phyloP scores from a whole-genome alignment of 2,113 vertebrate species.

The Scomber japonicus region DNA sequence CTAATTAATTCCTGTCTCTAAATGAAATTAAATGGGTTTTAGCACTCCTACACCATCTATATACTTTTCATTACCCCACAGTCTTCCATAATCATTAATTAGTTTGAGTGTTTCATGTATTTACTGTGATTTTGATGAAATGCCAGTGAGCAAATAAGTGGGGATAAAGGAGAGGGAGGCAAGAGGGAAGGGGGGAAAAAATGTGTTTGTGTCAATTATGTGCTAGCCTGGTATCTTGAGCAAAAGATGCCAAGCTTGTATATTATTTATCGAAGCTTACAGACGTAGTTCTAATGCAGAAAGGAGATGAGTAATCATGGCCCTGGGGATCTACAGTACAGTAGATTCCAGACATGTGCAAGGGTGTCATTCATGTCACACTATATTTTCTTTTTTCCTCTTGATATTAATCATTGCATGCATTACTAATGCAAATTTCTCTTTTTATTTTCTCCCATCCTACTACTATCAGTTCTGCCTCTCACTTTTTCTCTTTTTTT shows the following conservation, averaged over 20 bases:
- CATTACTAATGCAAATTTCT: conserved; percentile 69
- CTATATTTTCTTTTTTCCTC: conserved; percentile 52
- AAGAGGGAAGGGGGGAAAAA: conserved; percentile 3
- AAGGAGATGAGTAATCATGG: conserved; percentile 72
- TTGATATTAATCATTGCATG: conserved; percentile 76
- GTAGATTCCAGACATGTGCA: conserved; percentile 51
- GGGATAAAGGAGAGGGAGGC: conserved; percentile 32
- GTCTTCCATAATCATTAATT: conserved; percentile 78
- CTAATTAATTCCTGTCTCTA: conserved; percentile 79
- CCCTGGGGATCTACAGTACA: conserved; percentile 50
- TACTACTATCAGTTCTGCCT: conserved; percentile 51
- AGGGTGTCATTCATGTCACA: conserved; percentile 61
- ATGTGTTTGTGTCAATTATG: conserved; percentile 71
- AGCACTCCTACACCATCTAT: conserved; percentile 78
- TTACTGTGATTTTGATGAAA: conserved; percentile 76
- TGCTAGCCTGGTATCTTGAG: conserved; percentile 59
- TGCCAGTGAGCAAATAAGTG: conserved; percentile 68
- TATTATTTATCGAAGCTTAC: conserved; percentile 79
- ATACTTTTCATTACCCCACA: conserved; percentile 73
- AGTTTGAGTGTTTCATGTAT: conserved; percentile 80
- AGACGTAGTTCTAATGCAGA: conserved; percentile 59
- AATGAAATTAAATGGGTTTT: conserved; percentile 81
- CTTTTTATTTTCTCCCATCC: conserved; percentile 11
- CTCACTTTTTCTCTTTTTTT: conserved; percentile 20
- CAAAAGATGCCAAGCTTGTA: conserved; percentile 63